A percentile compares a stretch with the other conserved stretches of the same genome.
Evolutionary conservation across 2,113 vertebrate genomes (phyloP).

Genomic region (Larimichthys crocea): DNA sequence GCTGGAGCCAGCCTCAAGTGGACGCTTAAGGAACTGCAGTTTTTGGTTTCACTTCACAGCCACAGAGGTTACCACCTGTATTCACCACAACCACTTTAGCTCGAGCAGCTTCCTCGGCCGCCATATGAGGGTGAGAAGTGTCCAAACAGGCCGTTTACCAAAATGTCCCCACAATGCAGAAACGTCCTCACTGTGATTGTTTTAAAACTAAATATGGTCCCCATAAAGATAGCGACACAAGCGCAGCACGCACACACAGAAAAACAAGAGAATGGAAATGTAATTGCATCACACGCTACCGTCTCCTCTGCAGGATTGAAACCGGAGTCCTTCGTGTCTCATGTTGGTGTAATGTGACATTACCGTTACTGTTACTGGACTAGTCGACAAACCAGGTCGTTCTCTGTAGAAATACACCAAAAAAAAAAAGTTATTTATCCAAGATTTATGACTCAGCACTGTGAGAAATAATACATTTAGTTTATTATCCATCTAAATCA

Average conservation of each 20-base stretch:
- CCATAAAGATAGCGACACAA: neutral
- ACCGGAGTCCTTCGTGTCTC: constrained; percentile 30
- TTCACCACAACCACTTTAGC: no score
- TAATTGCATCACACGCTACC: constrained; percentile 18
- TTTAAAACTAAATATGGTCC: neutral
- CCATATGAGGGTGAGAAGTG: no score
- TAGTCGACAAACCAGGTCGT: neutral
- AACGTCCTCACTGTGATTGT: neutral
- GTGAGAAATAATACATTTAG: neutral
- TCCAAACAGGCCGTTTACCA: neutral
- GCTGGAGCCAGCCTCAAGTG: no score
- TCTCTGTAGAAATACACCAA: neutral
- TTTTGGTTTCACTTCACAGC: no score
- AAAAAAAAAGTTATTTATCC: neutral
- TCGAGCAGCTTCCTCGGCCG: no score
- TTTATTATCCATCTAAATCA: neutral
- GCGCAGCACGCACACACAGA: neutral
- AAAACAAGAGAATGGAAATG: constrained; percentile 15
- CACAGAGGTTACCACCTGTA: no score
- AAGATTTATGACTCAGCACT: no score
- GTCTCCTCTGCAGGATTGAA: constrained; percentile 27
- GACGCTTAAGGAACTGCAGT: no score
- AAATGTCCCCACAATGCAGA: neutral
- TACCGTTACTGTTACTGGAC: neutral
- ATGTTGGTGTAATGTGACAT: constrained; percentile 22